A percentile compares a stretch with the other conserved stretches of the same genome.
These are phyloP conservation scores for Geotrypetes seraphini DNA, from an alignment of 2,797 vertebrate species.

Conservation along the genomic window DNA sequence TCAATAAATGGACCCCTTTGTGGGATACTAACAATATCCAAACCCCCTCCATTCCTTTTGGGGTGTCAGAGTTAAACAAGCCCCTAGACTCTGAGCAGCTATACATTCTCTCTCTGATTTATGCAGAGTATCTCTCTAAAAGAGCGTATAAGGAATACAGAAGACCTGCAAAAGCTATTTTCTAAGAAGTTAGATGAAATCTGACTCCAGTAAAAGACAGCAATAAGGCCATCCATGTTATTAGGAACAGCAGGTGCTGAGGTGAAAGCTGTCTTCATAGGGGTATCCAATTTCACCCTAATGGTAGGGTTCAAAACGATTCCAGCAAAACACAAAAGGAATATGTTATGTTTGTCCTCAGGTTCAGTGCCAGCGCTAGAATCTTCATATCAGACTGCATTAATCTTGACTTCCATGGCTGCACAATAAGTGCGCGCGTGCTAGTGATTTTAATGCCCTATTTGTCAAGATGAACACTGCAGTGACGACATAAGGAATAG, in stretches of 20 bases:
- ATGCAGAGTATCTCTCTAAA: too few relatives aligned
- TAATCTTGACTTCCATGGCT: not conserved
- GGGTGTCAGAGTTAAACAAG: too few relatives aligned
- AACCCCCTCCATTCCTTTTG: too few relatives aligned
- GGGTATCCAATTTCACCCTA: slow-evolving; percentile 9
- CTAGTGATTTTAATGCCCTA: slow-evolving; percentile 22
- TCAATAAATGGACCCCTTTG: too few relatives aligned
- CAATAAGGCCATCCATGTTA: not conserved
- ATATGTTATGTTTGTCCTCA: slow-evolving; percentile 7
- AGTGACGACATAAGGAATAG: slow-evolving; percentile 31
- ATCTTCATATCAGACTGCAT: slow-evolving; percentile 7
- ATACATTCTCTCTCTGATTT: too few relatives aligned
- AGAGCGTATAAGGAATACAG: not conserved
- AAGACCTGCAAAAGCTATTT: slow-evolving; percentile 13
- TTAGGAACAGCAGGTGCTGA: slow-evolving; percentile 22
- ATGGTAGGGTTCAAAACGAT: slow-evolving; percentile 17
- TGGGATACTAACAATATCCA: too few relatives aligned
- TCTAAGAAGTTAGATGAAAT: slow-evolving; percentile 15
- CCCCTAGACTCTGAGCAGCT: too few relatives aligned
- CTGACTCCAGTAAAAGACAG: slow-evolving; percentile 5
- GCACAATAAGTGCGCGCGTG: slow-evolving; percentile 9
- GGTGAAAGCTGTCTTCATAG: slow-evolving; percentile 9
- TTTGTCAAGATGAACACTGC: slow-evolving; percentile 33
- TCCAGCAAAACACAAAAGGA: slow-evolving; percentile 7
- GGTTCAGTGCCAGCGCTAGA: not conserved